Base-by-base conservation (phyloP, 2,888 invertebrate genomes). In the Synergus umbraculus region DNA sequence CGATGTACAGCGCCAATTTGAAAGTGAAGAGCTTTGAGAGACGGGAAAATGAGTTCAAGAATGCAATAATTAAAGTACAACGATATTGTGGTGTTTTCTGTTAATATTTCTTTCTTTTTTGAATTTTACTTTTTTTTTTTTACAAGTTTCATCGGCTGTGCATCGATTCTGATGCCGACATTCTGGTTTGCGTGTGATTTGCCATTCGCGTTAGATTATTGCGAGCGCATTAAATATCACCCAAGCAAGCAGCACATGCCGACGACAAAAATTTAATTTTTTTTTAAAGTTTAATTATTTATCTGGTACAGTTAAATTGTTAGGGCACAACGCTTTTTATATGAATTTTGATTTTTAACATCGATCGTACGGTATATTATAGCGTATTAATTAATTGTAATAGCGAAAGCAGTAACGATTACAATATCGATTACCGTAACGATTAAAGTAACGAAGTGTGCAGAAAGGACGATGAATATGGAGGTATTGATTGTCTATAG, bases 291-390 rank as follows among this genome's bases (percentile, higher is more conserved):
- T 88, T 85, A 86, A 89, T 90, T 90, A 88, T 90, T 90, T 90
- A 88, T 88, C 87, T 89, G 89, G 87, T 83, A 87, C 86, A 87
- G 87, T 90, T 88, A 89, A 73, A 89, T 89, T 87, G 88, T 90
- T 91, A 89, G 89, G 87, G 91, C 90, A 90, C 87, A 90, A 91
- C 89, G 91, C 92, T 92, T 92, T 92, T 92, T 92, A 92, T 92
- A 92, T 91, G 90, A 89, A 91, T 90, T 92, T 91, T 91, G 90
- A 89, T 91, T 92, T 90, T 91, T 89, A 90, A 91, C 86, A 89
- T 89, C 90, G 89, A 89, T 87, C 88, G 89, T 90, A 90, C 86
- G 87, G 86, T 90, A 89, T 73, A 73, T 58, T 73, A 54, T 73
- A 73, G 73, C 54, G 63, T 79, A 79, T 80, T 77, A 79, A 79